These are phyloP conservation scores for Porphyrio hochstetteri DNA, from an alignment of 2,113 vertebrate genomes.

Conservation along the genomic window DNA sequence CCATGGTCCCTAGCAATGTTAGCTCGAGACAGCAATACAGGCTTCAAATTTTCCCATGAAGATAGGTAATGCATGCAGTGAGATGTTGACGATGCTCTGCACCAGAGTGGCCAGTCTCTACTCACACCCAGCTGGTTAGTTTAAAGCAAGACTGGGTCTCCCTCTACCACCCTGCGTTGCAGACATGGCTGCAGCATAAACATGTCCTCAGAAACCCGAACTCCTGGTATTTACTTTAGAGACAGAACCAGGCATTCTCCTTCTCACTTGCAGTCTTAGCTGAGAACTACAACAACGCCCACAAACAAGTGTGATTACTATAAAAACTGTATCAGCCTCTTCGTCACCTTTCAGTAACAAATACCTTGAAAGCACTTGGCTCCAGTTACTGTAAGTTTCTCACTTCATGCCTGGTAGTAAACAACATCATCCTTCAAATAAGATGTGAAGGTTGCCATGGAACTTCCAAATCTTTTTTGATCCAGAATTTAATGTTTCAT, in stretches of 20 bases:
- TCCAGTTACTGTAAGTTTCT: constrained; percentile 33
- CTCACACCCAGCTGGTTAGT: neutral
- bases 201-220: neutral
- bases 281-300: constrained; percentile 50
- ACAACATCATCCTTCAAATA: constrained; percentile 40
- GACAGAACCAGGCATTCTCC: constrained; percentile 9
- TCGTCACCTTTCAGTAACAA: constrained; percentile 46
- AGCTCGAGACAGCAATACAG: neutral
- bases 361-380: constrained; percentile 62
- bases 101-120: neutral
- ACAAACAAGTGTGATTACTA: constrained; percentile 44
- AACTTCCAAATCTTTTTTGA: constrained; percentile 15
- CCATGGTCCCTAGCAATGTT: rapidly evolving
- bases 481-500: neutral
- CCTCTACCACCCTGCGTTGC: neutral
- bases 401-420: constrained; percentile 57
- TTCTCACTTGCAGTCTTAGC: constrained; percentile 34
- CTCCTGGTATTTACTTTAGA: neutral
- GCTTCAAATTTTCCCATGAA: rapidly evolving
- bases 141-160: neutral
- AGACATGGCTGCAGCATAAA: neutral
- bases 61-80: neutral
- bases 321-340: constrained; percentile 11
- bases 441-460: constrained; percentile 54
- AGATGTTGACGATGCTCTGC: neutral